Evolutionary conservation across 2,113 vertebrate genomes (phyloP), one percentile per base, ranked within the genome.

Genomic region (Pterocles burchelli): DNA sequence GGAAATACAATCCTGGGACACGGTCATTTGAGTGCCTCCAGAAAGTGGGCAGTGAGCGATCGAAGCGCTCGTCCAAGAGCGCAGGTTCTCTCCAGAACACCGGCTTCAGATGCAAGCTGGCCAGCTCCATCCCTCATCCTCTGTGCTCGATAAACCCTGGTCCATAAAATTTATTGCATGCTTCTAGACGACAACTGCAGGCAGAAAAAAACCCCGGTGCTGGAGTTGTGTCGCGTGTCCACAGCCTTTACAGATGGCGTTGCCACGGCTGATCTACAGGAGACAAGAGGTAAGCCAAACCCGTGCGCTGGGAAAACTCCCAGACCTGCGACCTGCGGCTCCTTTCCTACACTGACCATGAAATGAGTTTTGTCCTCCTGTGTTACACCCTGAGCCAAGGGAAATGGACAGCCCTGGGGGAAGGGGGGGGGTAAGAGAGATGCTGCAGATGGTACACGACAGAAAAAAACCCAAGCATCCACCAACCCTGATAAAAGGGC

Each of bases 151-250:
- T 96, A 96, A 97, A 96, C 88, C 55, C 95, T 21, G 93, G 89
- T 95, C 96, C 94, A 95, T 96, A 96, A 96, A 96, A 96, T 95
- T 96, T 94, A 97, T 83, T 48, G 93, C 87, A 79, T 89, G 91
- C 95, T 97, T 84, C 91, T 93, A 74, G 92, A 93, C 95, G 94
- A 96, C 95, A 96, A 96, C 94, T 38, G 86, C 86, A 61, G 72
- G 74, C 71, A 65, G 57, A 73, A 89, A 83, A 6, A 28, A 25
- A 24, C 1, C 5, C 61, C 68, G 7, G 8, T 6, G 67, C 93
- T n/a, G 54, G 51, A 87, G 91, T 57, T 6, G 2, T 2, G 8
- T 76, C 84, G 78, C 1, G 1, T 66, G 66, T 38, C 89, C 93
- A 88, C 89, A 88, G 82, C 88, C 91, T 74, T 95, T 96, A 95